These are phyloP conservation scores for Ryuthela nishihirai DNA, from an alignment of 2,888 invertebrate species.

Conservation along the genomic window DNA sequence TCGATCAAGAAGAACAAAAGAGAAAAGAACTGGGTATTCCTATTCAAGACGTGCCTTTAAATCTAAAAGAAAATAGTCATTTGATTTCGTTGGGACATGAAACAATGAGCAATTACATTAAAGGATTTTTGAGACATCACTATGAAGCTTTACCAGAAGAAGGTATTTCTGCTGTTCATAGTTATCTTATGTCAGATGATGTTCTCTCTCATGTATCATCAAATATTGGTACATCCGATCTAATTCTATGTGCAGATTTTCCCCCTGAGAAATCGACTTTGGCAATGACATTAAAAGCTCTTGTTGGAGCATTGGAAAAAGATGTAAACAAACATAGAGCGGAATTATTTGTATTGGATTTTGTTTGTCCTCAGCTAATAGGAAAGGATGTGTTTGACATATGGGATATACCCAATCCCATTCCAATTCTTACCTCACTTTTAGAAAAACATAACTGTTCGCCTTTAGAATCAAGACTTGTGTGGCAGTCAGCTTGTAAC, in stretches of 20 bases:
- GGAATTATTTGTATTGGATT: slow-evolving; percentile 75
- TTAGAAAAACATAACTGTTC: slow-evolving; percentile 53
- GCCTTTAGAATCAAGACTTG: slow-evolving; percentile 52
- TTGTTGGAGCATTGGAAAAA: slow-evolving; percentile 67
- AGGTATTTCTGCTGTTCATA: slow-evolving; percentile 62
- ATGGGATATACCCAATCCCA: slow-evolving; percentile 76
- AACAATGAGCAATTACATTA: slow-evolving; percentile 64
- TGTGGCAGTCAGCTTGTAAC: slow-evolving; percentile 70
- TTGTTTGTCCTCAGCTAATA: slow-evolving; percentile 73
- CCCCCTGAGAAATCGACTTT: slow-evolving; percentile 63
- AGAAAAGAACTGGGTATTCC: slow-evolving; percentile 64
- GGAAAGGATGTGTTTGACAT: slow-evolving; percentile 80
- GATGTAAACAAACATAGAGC: slow-evolving; percentile 52
- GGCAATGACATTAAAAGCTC: slow-evolving; percentile 70
- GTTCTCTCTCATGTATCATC: slow-evolving; percentile 67
- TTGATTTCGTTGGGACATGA: slow-evolving; percentile 62
- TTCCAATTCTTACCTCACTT: slow-evolving; percentile 64
- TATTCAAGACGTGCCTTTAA: slow-evolving; percentile 54
- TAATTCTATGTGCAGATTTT: slow-evolving; percentile 71
- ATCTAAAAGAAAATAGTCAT: slow-evolving; percentile 64
- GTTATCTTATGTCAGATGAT: slow-evolving; percentile 63
- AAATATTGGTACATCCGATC: slow-evolving; percentile 75
- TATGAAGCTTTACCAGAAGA: slow-evolving; percentile 71
- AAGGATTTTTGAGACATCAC: slow-evolving; percentile 63
- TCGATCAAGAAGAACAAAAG: slow-evolving; percentile 64